These are phyloP conservation scores for Sipha flava DNA, from an alignment of 1,140 invertebrate species.

Conservation along the genomic window DNA sequence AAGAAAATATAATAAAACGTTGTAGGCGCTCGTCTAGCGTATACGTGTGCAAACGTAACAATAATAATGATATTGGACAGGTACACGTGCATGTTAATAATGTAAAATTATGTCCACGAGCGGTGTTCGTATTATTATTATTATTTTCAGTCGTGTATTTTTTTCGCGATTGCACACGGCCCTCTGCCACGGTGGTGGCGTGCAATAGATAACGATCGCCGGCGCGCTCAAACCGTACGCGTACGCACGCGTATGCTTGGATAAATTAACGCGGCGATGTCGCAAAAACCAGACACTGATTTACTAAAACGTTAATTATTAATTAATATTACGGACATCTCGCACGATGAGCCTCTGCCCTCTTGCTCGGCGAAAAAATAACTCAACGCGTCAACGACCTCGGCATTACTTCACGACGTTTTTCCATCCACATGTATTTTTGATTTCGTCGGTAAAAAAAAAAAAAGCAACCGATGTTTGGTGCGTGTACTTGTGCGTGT, in stretches of 20 bases:
- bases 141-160: too few relatives aligned
- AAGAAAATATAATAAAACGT: too few relatives aligned
- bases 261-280: background rate
- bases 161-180: conserved; percentile 25
- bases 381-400: background rate
- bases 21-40: too few relatives aligned
- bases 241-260: background rate
- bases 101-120: too few relatives aligned
- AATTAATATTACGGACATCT: background rate
- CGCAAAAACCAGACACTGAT: background rate
- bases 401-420: background rate
- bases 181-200: background rate
- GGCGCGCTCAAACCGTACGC: background rate
- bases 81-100: too few relatives aligned
- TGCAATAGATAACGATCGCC: background rate
- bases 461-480: too few relatives aligned
- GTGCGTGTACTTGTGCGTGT: too few relatives aligned
- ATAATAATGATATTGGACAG: too few relatives aligned
- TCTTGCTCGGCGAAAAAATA: background rate
- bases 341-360: background rate
- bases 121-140: too few relatives aligned
- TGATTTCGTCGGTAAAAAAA: too few relatives aligned
- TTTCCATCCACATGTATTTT: background rate
- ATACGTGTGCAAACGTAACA: too few relatives aligned
- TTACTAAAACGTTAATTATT: background rate